Base-by-base conservation (phyloP, 2,888 invertebrate species). In the Keiferia lycopersicella region DNA sequence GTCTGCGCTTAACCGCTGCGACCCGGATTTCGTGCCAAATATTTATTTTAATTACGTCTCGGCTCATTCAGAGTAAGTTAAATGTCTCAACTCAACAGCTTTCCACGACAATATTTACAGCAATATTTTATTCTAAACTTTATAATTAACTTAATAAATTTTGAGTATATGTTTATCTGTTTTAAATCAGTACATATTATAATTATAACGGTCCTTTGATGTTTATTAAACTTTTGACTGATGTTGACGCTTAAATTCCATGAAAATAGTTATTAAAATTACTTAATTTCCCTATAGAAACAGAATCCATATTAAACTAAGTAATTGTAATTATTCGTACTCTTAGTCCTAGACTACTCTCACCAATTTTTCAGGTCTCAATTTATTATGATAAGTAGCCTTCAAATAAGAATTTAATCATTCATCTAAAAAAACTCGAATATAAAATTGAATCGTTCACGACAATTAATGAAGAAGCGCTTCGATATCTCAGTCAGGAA, bases 21-120 rank as follows among this genome's bases (percentile, higher is more conserved):
- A 84, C 87, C 87, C 86, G 83, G 88, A 88, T 90, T 89, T 86
- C 79, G 83, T 81, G 86, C 84, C 89, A 89, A 91, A 90, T 91
- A 90, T 89, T 91, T 90, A 89, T 89, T 89, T 89, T 89, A 91
- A 89, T 91, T 89, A 89, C 86, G 84, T 83, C 85, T 83, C 80
- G 78, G 83, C 83, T 83, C 79, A 83, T 84, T 83, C 81, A 82
- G 81, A 76, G 73, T 73, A 75, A 83, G 80, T 83, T 84, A 80
- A 88, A 87, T 80, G 82, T 82, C 82, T 81, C 75, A 61, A 65
- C 59, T 81, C 75, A 61, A 65, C 59, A 53, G 18, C 50, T 56
- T 80, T 77, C 73, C 67, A 73, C 73, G 74, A 73, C 79, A 80
- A 84, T 83, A 82, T 81, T 79, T 74, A 68, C 73, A 79, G 22